phyloP scores from a whole-genome alignment of 1,140 invertebrate species.

The Pogonus chalceus region DNA sequence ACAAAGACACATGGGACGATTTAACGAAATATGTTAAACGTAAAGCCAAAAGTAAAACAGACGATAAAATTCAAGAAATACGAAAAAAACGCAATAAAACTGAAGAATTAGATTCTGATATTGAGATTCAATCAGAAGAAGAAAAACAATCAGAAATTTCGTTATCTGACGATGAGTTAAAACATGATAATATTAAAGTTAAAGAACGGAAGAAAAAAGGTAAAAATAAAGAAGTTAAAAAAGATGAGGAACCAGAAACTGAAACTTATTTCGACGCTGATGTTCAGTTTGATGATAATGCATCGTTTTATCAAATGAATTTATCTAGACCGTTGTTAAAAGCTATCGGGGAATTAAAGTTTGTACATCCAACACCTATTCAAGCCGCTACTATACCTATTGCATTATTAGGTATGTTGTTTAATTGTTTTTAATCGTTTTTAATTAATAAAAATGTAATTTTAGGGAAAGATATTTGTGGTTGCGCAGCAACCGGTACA shows the following conservation, averaged over 20 bases:
- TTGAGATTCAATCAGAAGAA: slow-evolving; percentile 26
- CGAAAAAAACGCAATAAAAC: slow-evolving; percentile 39
- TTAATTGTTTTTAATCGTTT: slow-evolving; percentile 17
- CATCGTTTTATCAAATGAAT: slow-evolving; percentile 88
- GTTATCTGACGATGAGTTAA: slow-evolving; percentile 61
- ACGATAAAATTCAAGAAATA: slow-evolving; percentile 72
- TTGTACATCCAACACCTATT: slow-evolving; percentile 91
- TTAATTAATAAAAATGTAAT: slow-evolving; percentile 6
- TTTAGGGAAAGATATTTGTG: slow-evolving; percentile 80
- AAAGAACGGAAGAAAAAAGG: slow-evolving; percentile 45
- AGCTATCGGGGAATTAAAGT: slow-evolving; percentile 78
- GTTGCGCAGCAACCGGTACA: slow-evolving; percentile 94
- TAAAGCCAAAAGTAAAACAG: slow-evolving; percentile 67
- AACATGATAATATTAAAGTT: slow-evolving; percentile 52
- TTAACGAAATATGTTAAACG: slow-evolving; percentile 70
- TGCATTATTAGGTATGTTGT: slow-evolving; percentile 58
- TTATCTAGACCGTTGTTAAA: slow-evolving; percentile 81
- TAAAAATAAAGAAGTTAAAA: slow-evolving; percentile 37
- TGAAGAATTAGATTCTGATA: slow-evolving; percentile 16
- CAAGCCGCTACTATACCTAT: slow-evolving; percentile 91
- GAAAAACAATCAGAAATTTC: slow-evolving; percentile 33
- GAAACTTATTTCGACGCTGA: slow-evolving; percentile 70
- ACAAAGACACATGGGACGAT: slow-evolving; percentile 77
- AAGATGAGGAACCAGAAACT: slow-evolving; percentile 41
- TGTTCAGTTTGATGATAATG: slow-evolving; percentile 43